phyloP scores from a whole-genome alignment of 2,113 vertebrate genomes.

The Gallinago paraguaiae region DNA sequence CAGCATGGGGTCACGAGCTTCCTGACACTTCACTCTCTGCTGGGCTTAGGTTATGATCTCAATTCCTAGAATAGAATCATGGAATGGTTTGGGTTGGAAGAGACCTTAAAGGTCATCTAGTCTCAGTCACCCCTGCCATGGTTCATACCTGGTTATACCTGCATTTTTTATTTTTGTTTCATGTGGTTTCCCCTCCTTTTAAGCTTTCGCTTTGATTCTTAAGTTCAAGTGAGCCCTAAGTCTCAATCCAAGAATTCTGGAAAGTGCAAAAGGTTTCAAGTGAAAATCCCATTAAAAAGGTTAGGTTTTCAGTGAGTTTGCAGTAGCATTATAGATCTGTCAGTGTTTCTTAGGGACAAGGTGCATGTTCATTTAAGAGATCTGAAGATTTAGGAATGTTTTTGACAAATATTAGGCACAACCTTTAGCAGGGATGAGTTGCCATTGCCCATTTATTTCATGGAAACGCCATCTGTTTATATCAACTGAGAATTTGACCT shows the following conservation, averaged over 20 bases:
- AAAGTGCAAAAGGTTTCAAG: not conserved
- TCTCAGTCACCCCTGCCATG: too few species aligned
- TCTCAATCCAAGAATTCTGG: not conserved
- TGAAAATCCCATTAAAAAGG: not conserved
- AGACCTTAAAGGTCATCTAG: too few species aligned
- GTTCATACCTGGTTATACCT: not conserved
- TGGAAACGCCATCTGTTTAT: not conserved
- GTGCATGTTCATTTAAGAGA: not conserved
- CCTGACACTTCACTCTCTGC: not conserved
- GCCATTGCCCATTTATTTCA: not conserved
- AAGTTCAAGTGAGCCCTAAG: not conserved
- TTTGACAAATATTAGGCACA: not conserved
- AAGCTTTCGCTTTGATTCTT: not conserved
- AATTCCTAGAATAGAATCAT: not conserved
- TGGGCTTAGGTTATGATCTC: not conserved
- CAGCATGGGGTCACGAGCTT: rapidly evolving
- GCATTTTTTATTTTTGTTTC: not conserved
- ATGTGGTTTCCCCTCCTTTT: not conserved
- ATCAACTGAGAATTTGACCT: not conserved
- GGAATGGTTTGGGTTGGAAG: too few species aligned
- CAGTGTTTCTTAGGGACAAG: not conserved
- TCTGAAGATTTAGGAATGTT: not conserved
- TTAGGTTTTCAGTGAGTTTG: not conserved
- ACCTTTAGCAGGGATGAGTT: not conserved
- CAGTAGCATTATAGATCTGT: not conserved